These are phyloP conservation scores for Nycticebus coucang DNA, from an alignment of 2,113 vertebrate genomes.

Conservation along the genomic window DNA sequence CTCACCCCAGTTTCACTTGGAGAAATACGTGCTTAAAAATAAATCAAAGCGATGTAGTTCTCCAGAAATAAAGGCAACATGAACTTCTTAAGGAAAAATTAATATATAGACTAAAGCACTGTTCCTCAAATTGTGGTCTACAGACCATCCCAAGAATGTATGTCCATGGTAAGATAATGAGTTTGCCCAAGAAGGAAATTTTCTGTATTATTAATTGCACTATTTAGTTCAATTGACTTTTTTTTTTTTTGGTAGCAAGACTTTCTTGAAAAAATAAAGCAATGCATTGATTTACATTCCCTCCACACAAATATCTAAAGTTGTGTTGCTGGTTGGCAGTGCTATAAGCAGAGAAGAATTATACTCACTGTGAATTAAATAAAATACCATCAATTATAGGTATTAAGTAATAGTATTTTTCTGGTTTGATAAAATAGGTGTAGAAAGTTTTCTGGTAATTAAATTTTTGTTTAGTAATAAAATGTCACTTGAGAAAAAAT, in stretches of 20 bases:
- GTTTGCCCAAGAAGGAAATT: neutral
- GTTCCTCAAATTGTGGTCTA: neutral
- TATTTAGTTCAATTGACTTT: neutral
- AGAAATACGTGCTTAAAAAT: neutral
- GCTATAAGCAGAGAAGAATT: neutral
- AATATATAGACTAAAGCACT: neutral
- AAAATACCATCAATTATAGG: neutral
- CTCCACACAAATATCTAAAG: neutral
- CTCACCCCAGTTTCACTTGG: neutral
- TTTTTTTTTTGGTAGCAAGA: neutral
- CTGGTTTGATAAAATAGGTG: neutral
- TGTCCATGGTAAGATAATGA: neutral
- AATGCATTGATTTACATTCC: neutral
- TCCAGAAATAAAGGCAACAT: constrained; percentile 41
- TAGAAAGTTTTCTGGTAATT: neutral
- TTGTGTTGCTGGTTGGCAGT: neutral
- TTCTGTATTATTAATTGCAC: neutral
- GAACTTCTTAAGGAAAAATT: constrained; percentile 36
- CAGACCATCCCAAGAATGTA: neutral
- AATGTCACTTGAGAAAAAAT: constrained; percentile 18
- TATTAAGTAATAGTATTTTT: neutral
- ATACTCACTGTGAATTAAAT: constrained; percentile 1
- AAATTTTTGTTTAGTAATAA: constrained; percentile 3
- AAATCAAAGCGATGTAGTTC: neutral
- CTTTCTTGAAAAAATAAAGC: constrained; percentile 14